These are phyloP conservation scores for Petaurus breviceps DNA, from an alignment of 2,113 vertebrate species.

Conservation along the genomic window DNA sequence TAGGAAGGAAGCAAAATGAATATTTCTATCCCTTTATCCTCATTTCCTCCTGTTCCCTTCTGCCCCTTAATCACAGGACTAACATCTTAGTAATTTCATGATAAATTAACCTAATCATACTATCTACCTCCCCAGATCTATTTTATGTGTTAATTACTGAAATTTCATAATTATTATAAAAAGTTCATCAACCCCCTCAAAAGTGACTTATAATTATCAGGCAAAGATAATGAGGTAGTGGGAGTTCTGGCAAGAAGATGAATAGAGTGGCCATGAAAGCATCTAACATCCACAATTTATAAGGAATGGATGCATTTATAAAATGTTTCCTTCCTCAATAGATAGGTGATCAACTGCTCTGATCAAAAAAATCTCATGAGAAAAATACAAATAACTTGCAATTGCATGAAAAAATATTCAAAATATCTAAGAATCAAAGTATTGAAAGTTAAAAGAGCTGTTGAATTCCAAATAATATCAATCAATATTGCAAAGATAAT, in stretches of 20 bases:
- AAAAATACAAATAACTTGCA: no score
- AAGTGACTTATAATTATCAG: not conserved
- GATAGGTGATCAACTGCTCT: no score
- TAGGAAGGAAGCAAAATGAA: not conserved
- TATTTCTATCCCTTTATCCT: not conserved
- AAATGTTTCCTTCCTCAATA: not conserved
- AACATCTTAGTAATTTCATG: not conserved
- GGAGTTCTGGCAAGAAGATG: not conserved
- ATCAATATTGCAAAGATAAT: no score
- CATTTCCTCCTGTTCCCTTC: not conserved
- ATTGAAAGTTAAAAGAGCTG: no score
- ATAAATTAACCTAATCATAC: not conserved
- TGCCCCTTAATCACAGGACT: not conserved
- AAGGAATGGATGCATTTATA: not conserved
- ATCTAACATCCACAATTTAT: not conserved
- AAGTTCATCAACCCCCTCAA: not conserved
- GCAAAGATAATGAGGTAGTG: not conserved
- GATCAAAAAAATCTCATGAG: no score
- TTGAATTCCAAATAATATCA: no score
- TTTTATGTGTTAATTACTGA: constrained; percentile 1
- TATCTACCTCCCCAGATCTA: not conserved
- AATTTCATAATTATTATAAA: not conserved
- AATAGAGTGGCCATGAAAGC: not conserved
- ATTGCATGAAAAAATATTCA: no score
- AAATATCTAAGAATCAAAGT: no score